Percentiles rank a stretch among this genome's conserved stretches.
Evolutionary conservation across 2,113 vertebrate species (phyloP).

Genomic region (Anhinga anhinga): DNA sequence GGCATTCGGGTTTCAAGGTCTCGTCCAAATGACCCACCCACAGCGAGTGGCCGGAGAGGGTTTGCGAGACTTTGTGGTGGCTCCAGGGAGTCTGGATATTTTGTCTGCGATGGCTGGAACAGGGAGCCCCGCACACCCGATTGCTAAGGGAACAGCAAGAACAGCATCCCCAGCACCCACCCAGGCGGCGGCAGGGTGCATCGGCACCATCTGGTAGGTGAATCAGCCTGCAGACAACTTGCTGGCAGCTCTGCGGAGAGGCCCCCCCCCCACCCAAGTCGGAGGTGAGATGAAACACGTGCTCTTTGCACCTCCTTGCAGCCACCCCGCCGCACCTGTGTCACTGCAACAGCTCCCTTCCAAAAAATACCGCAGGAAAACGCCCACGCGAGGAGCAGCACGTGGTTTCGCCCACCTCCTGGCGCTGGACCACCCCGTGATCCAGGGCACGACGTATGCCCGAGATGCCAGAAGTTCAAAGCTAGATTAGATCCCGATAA

Average conservation of each 20-base stretch:
- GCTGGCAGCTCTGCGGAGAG: slow-evolving; percentile 1
- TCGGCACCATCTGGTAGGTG: slow-evolving; percentile 40
- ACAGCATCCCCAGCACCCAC: slow-evolving; percentile 45
- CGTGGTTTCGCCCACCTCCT: accelerated
- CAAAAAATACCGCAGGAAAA: background rate
- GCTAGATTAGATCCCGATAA: background rate
- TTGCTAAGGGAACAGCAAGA: slow-evolving; percentile 18
- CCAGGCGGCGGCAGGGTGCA: background rate
- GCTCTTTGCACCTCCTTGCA: background rate
- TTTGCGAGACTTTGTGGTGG: background rate
- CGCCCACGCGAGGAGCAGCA: accelerated
- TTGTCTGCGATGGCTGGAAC: background rate
- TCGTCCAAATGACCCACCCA: background rate
- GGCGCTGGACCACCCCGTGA: accelerated
- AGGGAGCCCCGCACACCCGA: background rate
- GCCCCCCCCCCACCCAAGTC: background rate
- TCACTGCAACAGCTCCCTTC: background rate
- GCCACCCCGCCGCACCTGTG: background rate
- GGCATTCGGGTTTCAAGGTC: background rate
- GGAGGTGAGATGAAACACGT: background rate
- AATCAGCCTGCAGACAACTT: slow-evolving; percentile 41
- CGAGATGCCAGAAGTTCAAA: background rate
- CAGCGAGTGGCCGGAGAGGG: background rate
- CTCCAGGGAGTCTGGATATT: background rate
- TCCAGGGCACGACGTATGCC: accelerated